Conservation (phyloP, 2,113 vertebrate genomes). For the Ophthalmotilapia sp. region DNA sequence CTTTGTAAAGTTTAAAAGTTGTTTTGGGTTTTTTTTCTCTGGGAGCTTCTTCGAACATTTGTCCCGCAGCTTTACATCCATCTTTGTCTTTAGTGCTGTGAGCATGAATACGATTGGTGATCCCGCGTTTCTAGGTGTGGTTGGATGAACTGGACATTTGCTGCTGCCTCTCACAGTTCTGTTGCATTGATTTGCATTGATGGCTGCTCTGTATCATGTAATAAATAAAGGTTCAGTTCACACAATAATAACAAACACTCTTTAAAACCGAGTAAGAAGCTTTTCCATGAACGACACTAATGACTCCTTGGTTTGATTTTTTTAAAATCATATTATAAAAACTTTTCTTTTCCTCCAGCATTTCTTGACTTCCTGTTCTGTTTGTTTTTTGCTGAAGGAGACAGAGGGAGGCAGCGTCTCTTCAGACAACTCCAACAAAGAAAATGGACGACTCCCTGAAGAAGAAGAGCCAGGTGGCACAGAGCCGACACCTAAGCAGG, state of each 20-base stretch:
- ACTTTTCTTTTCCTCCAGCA: not conserved
- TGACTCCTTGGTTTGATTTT: not conserved
- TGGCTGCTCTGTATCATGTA: not conserved
- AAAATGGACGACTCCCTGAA: slow-evolving; percentile 7
- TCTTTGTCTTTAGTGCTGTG: not conserved
- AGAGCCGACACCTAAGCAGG: not conserved
- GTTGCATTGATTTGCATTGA: not conserved
- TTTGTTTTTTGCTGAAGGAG: slow-evolving; percentile 31
- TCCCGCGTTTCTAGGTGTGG: not conserved
- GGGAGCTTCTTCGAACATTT: not conserved
- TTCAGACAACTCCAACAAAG: not conserved
- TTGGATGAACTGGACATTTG: not conserved
- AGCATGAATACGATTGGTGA: not conserved
- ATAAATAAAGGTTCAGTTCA: not conserved
- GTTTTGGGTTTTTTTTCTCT: not conserved
- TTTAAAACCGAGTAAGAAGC: not conserved
- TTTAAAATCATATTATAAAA: not conserved
- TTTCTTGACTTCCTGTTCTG: not conserved
- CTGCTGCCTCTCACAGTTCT: not conserved
- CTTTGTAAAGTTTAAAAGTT: not conserved
- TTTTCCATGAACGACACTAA: not conserved
- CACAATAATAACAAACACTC: not conserved
- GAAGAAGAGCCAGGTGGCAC: slow-evolving; percentile 37
- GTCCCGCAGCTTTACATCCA: not conserved
- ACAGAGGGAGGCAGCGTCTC: not conserved